Evolutionary conservation across 2,888 invertebrate species (phyloP), one percentile per base, ranked within the genome.

Genomic region (Ctena decussata): DNA sequence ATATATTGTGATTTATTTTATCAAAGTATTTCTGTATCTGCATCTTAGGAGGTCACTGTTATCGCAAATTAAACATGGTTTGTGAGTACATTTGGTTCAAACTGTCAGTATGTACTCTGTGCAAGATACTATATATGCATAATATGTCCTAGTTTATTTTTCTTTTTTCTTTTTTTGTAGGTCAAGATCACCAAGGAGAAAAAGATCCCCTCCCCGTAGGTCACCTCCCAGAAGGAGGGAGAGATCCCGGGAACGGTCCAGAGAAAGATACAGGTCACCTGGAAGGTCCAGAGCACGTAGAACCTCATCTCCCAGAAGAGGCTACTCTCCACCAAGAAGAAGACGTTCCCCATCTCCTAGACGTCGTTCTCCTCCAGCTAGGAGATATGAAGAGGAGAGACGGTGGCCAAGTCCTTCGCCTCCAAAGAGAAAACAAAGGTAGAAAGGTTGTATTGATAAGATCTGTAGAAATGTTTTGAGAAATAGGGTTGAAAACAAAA

Each of bases 161-260:
- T n/a, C n/a, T n/a, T n/a, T n/a, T n/a, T n/a, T 32, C 57, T n/a
- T 27, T 24, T 39, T 11, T 86, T 82, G 21, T 32, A 87, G 93
- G 70, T 92, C 92, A n/a, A 81, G 91, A 71, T 93, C 93, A 65
- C 92, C 89, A 8, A 87, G 89, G 76, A 80, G 87, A 27, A 87
- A 89, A 74, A 79, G 86, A 27, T 77, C 84, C n/a, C 87, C 89
- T 32, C 90, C 90, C 30, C 44, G 87, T 18, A 75, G 87, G 30
- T 75, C 82, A 37, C 83, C 90, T 39, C 87, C 86, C 30, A 83
- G 83, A 12, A 77, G 86, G 32, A n/a, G n/a, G n/a, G n/a, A n/a
- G n/a, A n/a, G n/a, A n/a, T n/a, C n/a, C n/a, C 77, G 86, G 49
- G 86, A 87, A 41, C 49, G 87, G 49, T 83, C 85, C n/a, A 49